These are phyloP conservation scores for Drosophila mayaguana DNA, from an alignment of 2,888 invertebrate species.

Conservation along the genomic window DNA sequence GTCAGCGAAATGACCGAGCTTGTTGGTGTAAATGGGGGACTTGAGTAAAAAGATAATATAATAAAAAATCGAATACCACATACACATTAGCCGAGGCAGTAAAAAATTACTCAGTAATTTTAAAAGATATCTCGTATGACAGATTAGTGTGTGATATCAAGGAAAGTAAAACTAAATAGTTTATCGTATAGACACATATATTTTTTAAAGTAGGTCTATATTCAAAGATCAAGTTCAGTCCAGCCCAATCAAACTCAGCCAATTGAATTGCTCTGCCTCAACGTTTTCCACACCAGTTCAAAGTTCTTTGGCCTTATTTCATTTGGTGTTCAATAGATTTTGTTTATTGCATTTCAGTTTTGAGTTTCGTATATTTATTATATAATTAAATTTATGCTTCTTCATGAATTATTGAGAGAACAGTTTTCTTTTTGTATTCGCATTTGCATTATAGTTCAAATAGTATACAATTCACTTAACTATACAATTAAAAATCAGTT, in stretches of 20 bases:
- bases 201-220: neutral
- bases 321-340: constrained; percentile 77
- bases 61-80: no score
- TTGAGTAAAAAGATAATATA: no score
- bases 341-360: constrained; percentile 76
- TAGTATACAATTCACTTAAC: constrained; percentile 78
- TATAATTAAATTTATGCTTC: constrained; percentile 68
- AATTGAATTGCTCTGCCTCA: neutral
- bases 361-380: constrained; percentile 72
- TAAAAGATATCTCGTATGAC: neutral
- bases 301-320: neutral
- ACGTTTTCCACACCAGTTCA: neutral
- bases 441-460: constrained; percentile 58
- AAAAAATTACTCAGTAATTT: no score
- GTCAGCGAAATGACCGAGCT: neutral
- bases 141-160: neutral
- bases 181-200: neutral
- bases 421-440: constrained; percentile 35
- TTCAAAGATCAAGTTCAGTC: neutral
- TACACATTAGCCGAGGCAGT: no score
- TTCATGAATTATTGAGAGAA: constrained; percentile 80
- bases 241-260: neutral
- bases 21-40: no score
- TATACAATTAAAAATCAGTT: constrained; percentile 73
- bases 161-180: neutral